These are phyloP conservation scores for Pararge aegeria DNA, from an alignment of 1,140 invertebrate species.

Conservation along the genomic window DNA sequence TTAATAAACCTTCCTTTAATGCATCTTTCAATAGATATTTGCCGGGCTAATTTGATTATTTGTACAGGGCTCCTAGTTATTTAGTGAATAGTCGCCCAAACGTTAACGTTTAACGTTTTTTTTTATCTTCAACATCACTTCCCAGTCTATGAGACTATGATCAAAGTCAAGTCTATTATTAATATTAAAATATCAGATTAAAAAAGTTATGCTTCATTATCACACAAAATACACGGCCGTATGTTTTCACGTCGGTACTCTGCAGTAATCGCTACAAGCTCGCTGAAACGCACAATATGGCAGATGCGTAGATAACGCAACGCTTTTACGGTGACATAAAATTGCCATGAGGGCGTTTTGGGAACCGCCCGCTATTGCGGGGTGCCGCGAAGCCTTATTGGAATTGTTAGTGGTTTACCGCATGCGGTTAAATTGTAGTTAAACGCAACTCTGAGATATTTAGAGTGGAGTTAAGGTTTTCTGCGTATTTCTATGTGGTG, in stretches of 20 bases:
- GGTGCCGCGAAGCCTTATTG: constrained; percentile 26
- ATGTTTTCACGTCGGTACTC: constrained; percentile 29
- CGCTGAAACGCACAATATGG: constrained; percentile 72
- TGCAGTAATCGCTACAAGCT: constrained; percentile 55
- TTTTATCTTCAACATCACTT: too few species aligned
- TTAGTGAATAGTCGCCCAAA: too few species aligned
- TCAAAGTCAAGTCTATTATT: too few species aligned
- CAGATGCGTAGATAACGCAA: constrained; percentile 73
- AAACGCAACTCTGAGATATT: neutral
- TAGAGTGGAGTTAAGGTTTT: too few species aligned
- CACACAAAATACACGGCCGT: constrained; percentile 31
- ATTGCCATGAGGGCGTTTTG: constrained; percentile 38
- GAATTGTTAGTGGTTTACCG: constrained; percentile 28
- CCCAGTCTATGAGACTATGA: too few species aligned
- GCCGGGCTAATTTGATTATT: too few species aligned
- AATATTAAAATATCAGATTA: too few species aligned
- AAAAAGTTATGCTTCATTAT: neutral
- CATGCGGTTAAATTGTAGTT: constrained; percentile 20
- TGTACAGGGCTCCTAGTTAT: too few species aligned
- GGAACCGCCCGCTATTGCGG: neutral
- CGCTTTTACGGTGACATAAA: constrained; percentile 64
- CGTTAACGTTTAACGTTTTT: too few species aligned
- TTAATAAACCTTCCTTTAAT: too few species aligned
- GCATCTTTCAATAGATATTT: too few species aligned
- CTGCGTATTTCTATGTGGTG: too few species aligned